Percentiles rank a stretch among this genome's conserved stretches.
Conservation (phyloP, 1,140 invertebrate species). For the Berghia stephanieae region DNA sequence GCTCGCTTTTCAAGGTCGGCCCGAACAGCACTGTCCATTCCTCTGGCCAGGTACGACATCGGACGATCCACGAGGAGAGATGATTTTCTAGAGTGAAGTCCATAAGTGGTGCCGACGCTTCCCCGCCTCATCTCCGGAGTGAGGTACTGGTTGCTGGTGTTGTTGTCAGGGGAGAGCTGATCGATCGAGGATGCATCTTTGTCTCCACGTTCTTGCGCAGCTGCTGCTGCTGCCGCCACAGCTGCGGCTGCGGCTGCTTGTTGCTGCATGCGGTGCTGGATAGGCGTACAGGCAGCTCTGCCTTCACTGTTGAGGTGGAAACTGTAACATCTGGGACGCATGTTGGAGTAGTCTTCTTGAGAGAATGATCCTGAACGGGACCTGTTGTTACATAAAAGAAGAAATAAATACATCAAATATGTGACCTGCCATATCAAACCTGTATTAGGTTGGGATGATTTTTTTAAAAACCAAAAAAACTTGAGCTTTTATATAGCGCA, state of each 20-base stretch:
- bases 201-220: no score
- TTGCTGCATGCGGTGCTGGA: constrained; percentile 37
- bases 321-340: constrained; percentile 57
- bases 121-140: constrained; percentile 56
- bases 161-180: constrained; percentile 27
- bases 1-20: constrained; percentile 8
- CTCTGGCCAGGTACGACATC: constrained; percentile 47
- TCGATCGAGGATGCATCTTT: no score
- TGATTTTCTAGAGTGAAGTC: constrained; percentile 51
- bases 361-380: constrained; percentile 58
- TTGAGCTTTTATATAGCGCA: no score
- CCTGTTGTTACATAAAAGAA: constrained; percentile 25
- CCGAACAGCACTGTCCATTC: no score
- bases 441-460: no score
- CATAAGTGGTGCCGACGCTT: constrained; percentile 56
- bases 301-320: constrained; percentile 61
- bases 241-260: constrained; percentile 35
- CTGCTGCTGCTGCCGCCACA: no score
- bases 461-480: no score
- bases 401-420: not conserved
- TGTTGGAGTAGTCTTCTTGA: constrained; percentile 48
- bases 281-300: constrained; percentile 42
- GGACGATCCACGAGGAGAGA: constrained; percentile 54
- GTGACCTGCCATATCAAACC: no score
- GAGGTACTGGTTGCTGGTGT: constrained; percentile 28